Conservation (phyloP, 1,140 invertebrate species). For the Listronotus bonariensis region DNA sequence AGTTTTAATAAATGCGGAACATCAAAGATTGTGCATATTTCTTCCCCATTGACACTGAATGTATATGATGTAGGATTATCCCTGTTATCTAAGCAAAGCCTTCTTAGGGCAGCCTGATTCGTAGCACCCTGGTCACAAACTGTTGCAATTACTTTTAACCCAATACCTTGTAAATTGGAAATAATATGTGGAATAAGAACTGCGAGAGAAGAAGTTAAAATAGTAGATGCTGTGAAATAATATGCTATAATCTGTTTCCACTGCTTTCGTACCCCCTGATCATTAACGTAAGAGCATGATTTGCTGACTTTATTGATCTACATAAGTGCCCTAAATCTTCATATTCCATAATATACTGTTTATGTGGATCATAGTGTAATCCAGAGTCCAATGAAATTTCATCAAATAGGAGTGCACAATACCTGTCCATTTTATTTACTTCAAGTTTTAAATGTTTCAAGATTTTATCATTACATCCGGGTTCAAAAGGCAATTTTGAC, state of each 20-base stretch:
- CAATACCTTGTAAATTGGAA: background rate
- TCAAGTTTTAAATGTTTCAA: background rate
- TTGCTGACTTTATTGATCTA: background rate
- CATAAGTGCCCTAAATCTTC: conserved; percentile 1
- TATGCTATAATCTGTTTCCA: background rate
- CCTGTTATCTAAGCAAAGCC: background rate
- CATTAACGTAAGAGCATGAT: background rate
- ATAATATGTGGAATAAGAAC: background rate
- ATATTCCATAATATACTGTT: background rate
- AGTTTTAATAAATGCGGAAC: background rate
- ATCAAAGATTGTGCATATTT: conserved; percentile 3
- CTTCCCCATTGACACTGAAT: background rate
- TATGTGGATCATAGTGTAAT: conserved; percentile 1
- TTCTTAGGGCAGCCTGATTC: background rate
- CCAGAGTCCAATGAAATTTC: background rate
- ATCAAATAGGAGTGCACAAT: background rate
- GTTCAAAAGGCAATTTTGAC: no score
- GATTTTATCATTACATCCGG: no score
- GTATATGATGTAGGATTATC: background rate
- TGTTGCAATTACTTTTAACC: background rate
- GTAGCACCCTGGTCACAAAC: conserved; percentile 3
- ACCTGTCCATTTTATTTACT: conserved; percentile 1
- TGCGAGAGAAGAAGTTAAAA: background rate
- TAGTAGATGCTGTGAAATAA: background rate
- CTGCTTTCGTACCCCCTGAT: background rate